Evolutionary conservation across 2,888 invertebrate genomes (phyloP), one percentile per base, ranked within the genome.

Genomic region (Theristus sp.): DNA sequence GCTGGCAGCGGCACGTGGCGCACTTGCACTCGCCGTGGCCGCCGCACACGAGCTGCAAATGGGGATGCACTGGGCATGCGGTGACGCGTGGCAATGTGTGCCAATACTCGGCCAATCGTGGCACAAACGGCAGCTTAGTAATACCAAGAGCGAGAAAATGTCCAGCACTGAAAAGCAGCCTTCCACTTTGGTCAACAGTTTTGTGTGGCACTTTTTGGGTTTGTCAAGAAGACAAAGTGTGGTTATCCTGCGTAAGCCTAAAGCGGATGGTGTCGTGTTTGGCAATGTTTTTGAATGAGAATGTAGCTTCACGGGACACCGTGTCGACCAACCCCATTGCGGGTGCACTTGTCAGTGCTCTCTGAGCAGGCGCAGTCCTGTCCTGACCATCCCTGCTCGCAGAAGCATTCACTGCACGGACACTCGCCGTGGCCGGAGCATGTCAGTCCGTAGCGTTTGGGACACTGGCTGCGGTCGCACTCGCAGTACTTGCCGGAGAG

Each of bases 371-470:
- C 70, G 67, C 79, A 80, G 22, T 69, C 67, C 2, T 67, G 62
- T 13, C 91, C 91, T 0, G 87, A 87, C 84, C 86, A 94, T 2
- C 93, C 93, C 0, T 93, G 89, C 66, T 85, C 83, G 71, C 94
- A 96, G 68, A 87, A 86, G 74, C 96, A 96, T 27, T 54, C 27
- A 22, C 54, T 27, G 27, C 70, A 71, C 28, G 65, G 63, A 61
- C 70, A 71, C 17, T 64, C 66, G 49, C 70, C 71, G 56, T 67
- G 65, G 6, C 67, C 67, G 38, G 65, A 64, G 61, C 71, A 71
- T 53, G 67, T 54, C 53, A 61, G 58, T 27, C 70, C 71, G 49
- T 65, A 60, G 28, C 63, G 59, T 10, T 62, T 63, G n/a, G 72
- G 71, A 56, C 70, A 71, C 20, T 62, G 46, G 20, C 62, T 53